Evolutionary conservation across 2,888 invertebrate genomes (phyloP), one percentile per base, ranked within the genome.

Genomic region (Lydus trimaculatus): DNA sequence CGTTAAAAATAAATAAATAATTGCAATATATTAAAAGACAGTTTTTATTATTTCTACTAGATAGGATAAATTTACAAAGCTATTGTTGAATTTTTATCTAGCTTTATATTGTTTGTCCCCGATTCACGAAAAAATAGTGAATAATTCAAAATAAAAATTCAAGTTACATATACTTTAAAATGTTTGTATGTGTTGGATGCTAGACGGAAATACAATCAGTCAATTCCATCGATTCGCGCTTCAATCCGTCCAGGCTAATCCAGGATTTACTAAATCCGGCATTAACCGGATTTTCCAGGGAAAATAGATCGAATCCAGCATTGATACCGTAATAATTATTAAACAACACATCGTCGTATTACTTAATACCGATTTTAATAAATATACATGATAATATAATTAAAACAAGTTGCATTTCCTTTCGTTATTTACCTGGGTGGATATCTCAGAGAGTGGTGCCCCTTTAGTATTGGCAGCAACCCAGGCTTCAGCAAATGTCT

Each of bases 401-500:
- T 63, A 63, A 48, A 28, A 31, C 20, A 1, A 28, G 28, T 59
- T 31, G 15, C 31, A 15, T 58, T 5, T 6, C 6, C n/a, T 13
- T 43, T 17, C 1, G n/a, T 11, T 2, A 61, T 61, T 36, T 83
- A 92, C 93, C 91, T 93, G 93, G 73, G 90, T 88, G 77, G 91
- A 87, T 80, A 91, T 76, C 81, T 91, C 82, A 63, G 87, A 88
- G 75, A 86, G 86, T 23, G 87, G 86, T 76, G 88, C 89, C 74
- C 89, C 87, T 85, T 93, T 93, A 81, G 93, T 92, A 84, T 93
- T 94, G 85, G 96, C 96, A 77, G 96, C 96, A 80, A 96, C 96
- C 97, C 97, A 97, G 79, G 97, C 97, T 89, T 97, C 97, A 77
- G 97, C 97, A 86, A 97, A 97, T 79, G 97, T 97, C 89, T 97